These are phyloP conservation scores for Nephrotoma flavescens DNA, from an alignment of 2,888 invertebrate genomes.

Conservation along the genomic window DNA sequence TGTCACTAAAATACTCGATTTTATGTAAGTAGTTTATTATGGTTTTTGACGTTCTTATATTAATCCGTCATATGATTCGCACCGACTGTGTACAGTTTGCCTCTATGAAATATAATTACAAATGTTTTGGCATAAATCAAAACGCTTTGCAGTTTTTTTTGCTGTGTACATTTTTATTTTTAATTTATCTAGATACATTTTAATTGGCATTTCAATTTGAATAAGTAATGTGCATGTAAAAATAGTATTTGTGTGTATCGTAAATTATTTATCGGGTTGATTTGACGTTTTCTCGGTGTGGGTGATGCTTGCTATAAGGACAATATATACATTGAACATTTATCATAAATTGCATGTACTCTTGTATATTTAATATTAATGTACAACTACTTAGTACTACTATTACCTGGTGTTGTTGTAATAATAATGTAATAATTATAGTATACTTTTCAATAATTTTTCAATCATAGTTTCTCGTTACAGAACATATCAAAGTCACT, in stretches of 20 bases:
- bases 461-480: not conserved
- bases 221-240: not conserved
- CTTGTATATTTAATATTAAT: not conserved
- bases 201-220: not conserved
- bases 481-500: not conserved
- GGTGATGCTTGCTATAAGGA: not conserved
- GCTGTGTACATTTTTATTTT: not conserved
- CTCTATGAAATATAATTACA: not conserved
- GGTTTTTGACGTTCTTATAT: not conserved
- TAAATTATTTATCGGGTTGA: not conserved
- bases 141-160: not conserved
- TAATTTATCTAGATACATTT: not conserved
- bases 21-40: not conserved
- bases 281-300: not conserved
- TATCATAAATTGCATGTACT: not conserved
- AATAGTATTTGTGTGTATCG: not conserved
- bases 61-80: not conserved
- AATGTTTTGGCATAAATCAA: not conserved
- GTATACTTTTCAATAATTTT: not conserved
- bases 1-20: not conserved
- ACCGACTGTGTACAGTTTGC: not conserved
- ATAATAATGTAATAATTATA: not conserved
- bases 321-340: not conserved
- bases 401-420: not conserved
- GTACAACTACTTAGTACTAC: not conserved